Conservation (phyloP, 2,797 vertebrate species). For the Coracias cyanogaster region DNA sequence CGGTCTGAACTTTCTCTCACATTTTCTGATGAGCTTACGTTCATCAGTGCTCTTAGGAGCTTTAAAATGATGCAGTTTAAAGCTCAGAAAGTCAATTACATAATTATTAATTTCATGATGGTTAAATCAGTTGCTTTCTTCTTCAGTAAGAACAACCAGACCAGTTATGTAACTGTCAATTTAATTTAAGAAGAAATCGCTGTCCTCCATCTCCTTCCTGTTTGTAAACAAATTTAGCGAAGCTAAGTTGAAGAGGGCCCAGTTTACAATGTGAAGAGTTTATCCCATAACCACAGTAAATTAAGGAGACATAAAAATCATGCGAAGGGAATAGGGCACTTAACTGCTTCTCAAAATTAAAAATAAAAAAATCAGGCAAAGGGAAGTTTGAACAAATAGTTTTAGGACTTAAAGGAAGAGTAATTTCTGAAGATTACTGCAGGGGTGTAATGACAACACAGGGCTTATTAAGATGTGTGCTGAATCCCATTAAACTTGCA, state of each 20-base stretch:
- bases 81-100: background rate
- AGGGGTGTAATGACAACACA: background rate
- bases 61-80: background rate
- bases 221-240: slow-evolving; percentile 35
- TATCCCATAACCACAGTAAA: slow-evolving; percentile 8
- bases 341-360: slow-evolving; percentile 30
- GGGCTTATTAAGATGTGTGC: background rate
- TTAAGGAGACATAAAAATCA: slow-evolving; percentile 7
- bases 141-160: background rate
- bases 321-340: slow-evolving; percentile 18
- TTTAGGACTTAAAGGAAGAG: background rate
- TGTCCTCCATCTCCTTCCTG: background rate
- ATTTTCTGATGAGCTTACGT: background rate
- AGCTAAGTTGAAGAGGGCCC: background rate
- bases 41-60: slow-evolving; percentile 1
- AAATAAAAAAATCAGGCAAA: background rate
- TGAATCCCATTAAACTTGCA: background rate
- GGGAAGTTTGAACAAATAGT: background rate
- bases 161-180: slow-evolving; percentile 27
- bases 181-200: slow-evolving; percentile 5
- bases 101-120: slow-evolving; percentile 24
- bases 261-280: slow-evolving; percentile 28
- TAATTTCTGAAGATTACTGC: background rate
- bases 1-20: background rate
- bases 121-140: slow-evolving; percentile 32